These are phyloP conservation scores for Ciconia maguari DNA, from an alignment of 2,113 vertebrate species.

Conservation along the genomic window DNA sequence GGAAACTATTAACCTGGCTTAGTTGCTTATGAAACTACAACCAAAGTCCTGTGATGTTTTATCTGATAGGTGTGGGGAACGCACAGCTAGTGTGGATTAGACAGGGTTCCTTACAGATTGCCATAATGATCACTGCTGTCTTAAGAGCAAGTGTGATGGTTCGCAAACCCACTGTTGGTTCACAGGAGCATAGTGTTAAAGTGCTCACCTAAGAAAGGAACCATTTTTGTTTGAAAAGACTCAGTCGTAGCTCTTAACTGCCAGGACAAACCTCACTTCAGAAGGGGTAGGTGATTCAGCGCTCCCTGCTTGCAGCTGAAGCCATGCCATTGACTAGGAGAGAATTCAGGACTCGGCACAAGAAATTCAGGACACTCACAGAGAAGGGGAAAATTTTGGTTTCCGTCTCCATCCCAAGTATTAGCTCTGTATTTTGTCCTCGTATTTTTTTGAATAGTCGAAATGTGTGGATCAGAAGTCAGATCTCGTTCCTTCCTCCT, in stretches of 20 bases:
- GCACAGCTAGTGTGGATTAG: background rate
- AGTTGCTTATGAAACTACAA: background rate
- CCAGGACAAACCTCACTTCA: background rate
- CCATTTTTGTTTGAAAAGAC: background rate
- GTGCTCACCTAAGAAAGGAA: background rate
- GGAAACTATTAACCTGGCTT: background rate
- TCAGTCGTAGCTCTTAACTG: background rate
- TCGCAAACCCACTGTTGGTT: accelerated
- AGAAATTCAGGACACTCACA: background rate
- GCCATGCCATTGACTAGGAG: accelerated
- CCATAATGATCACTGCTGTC: background rate
- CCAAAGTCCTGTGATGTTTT: background rate
- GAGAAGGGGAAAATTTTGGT: background rate
- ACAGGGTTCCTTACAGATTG: background rate
- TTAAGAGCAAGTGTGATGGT: background rate
- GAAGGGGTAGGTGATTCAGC: background rate
- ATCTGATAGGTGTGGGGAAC: background rate
- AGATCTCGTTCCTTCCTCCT: background rate
- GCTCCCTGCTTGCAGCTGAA: background rate
- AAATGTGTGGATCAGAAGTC: background rate
- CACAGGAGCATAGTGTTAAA: background rate
- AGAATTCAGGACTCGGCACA: background rate
- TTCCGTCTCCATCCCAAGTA: background rate
- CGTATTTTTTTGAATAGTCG: background rate
- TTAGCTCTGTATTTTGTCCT: background rate